phyloP scores from a whole-genome alignment of 1,140 invertebrate genomes.

The Nymphalis io region DNA sequence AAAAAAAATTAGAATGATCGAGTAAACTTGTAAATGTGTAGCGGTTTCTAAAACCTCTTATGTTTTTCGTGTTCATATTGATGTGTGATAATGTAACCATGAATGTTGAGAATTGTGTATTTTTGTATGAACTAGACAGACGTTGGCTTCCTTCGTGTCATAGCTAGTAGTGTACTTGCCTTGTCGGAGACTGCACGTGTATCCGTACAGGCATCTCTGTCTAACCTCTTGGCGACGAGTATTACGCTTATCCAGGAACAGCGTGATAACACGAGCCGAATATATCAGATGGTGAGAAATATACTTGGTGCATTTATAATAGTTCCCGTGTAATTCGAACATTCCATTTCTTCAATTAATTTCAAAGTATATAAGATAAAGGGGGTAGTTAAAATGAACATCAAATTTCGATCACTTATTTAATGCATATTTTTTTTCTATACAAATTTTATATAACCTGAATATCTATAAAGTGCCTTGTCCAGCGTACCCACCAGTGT shows the following conservation, averaged over 20 bases:
- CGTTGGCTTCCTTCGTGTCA: slow-evolving; percentile 53
- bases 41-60: slow-evolving; percentile 27
- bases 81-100: slow-evolving; percentile 36
- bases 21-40: slow-evolving; percentile 5
- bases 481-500: slow-evolving; percentile 39
- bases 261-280: slow-evolving; percentile 2
- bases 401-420: background rate
- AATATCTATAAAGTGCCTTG: slow-evolving; percentile 52
- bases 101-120: slow-evolving; percentile 39
- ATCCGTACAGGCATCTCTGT: slow-evolving; percentile 15
- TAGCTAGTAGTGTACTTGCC: slow-evolving; percentile 49
- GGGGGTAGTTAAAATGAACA: background rate
- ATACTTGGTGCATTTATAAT: slow-evolving; percentile 25
- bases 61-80: slow-evolving; percentile 33
- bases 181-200: slow-evolving; percentile 58
- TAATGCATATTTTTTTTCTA: background rate
- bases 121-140: slow-evolving; percentile 55
- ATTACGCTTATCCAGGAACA: background rate
- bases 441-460: background rate
- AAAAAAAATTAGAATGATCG: background rate
- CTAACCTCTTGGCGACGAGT: slow-evolving; percentile 20
- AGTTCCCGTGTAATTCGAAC: background rate
- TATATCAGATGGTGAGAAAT: slow-evolving; percentile 30
- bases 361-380: background rate
- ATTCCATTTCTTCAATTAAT: slow-evolving; percentile 19